phyloP scores from a whole-genome alignment of 2,888 invertebrate species.

The Epinotia ramella region DNA sequence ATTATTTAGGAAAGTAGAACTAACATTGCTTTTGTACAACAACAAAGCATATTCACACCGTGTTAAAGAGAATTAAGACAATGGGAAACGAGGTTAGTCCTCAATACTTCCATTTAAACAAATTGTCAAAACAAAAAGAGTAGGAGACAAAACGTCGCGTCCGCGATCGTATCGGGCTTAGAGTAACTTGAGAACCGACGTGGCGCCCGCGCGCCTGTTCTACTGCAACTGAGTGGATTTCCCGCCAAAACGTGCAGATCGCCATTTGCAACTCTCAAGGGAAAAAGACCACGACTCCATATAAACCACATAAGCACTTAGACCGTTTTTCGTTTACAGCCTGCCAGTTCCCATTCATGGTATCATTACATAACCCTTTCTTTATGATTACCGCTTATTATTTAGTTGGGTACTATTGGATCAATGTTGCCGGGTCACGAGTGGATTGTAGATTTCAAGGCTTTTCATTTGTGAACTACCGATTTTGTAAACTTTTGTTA shows the following conservation, averaged over 20 bases:
- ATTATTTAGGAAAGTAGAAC: conserved; percentile 79
- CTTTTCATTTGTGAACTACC: conserved; percentile 21
- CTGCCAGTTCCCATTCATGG: conserved; percentile 72
- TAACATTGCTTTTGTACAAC: conserved; percentile 77
- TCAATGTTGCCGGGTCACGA: conserved; percentile 61
- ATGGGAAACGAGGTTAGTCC: conserved; percentile 78
- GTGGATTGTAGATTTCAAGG: conserved; percentile 44
- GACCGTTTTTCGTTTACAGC: not conserved
- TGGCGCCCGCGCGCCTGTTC: conserved; percentile 80
- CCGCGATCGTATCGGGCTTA: conserved; percentile 75
- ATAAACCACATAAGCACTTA: not conserved
- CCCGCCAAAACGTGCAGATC: conserved; percentile 79
- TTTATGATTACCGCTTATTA: conserved; percentile 59
- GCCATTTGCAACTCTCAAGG: conserved; percentile 46
- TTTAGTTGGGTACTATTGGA: conserved; percentile 53
- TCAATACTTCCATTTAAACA: conserved; percentile 80
- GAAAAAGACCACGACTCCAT: not conserved
- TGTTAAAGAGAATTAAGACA: conserved; percentile 75
- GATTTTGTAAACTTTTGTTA: conserved; percentile 4
- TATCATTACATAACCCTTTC: conserved; percentile 70
- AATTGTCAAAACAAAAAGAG: conserved; percentile 71
- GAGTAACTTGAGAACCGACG: conserved; percentile 67
- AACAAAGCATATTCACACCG: conserved; percentile 81
- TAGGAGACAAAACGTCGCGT: conserved; percentile 79
- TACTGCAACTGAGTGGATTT: conserved; percentile 75